These are phyloP conservation scores for Hyles euphorbiae DNA, from an alignment of 1,140 invertebrate species.

Conservation along the genomic window DNA sequence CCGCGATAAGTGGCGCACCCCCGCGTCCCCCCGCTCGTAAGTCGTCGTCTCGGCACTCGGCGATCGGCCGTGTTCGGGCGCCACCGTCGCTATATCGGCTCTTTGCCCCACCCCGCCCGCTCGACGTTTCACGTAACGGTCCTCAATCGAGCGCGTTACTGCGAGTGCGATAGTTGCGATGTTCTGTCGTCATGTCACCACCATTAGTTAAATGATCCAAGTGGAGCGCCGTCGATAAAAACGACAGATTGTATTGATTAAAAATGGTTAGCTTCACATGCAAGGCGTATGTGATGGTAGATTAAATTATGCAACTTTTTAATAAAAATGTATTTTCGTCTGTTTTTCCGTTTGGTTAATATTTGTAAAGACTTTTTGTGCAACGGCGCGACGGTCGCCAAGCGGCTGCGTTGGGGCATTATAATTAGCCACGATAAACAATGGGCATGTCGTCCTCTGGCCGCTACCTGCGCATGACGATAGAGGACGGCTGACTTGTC, in stretches of 20 bases:
- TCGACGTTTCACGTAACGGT: constrained; percentile 74
- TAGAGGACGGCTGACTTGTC: constrained; percentile 65
- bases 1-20: constrained; percentile 72
- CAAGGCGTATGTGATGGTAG: too few species aligned
- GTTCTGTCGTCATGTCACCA: constrained; percentile 40
- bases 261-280: background rate
- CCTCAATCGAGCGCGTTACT: constrained; percentile 72
- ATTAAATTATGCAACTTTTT: too few species aligned
- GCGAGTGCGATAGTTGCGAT: constrained; percentile 53
- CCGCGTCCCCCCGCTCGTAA: constrained; percentile 58
- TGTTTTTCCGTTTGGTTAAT: constrained; percentile 33
- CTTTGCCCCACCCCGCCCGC: constrained; percentile 59
- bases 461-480: constrained; percentile 67
- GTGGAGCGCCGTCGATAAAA: constrained; percentile 28
- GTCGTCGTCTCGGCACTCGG: constrained; percentile 58
- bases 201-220: constrained; percentile 36
- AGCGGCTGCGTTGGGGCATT: constrained; percentile 59
- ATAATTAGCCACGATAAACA: constrained; percentile 72
- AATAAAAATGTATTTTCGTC: background rate
- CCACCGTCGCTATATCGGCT: constrained; percentile 53
- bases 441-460: constrained; percentile 66
- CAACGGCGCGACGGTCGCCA: constrained; percentile 36
- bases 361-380: constrained; percentile 47
- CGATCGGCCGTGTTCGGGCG: constrained; percentile 58
- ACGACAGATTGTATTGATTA: constrained; percentile 6